These are phyloP conservation scores for Lucinisca nassula DNA, from an alignment of 2,888 invertebrate genomes.

Conservation along the genomic window DNA sequence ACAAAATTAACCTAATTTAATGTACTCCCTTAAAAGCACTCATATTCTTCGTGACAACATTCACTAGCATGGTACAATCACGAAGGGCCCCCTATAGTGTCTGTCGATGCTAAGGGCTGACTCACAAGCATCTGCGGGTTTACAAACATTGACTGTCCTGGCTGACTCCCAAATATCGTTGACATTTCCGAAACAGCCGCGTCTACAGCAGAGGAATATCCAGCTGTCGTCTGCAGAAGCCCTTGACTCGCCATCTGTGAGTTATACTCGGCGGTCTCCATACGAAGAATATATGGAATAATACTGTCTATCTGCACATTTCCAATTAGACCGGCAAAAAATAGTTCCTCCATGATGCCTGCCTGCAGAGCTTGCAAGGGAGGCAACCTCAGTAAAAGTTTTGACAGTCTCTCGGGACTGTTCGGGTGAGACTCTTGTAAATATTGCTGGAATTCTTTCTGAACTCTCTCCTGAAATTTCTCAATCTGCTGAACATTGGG, in stretches of 20 bases:
- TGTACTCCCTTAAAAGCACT: neutral
- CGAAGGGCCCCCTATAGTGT: neutral
- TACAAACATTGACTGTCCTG: slow-evolving; percentile 55
- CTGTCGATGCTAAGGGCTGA: slow-evolving; percentile 34
- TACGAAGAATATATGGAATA: slow-evolving; percentile 95
- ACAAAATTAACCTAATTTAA: too few species aligned
- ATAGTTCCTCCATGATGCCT: slow-evolving; percentile 97
- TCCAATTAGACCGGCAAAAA: slow-evolving; percentile 97
- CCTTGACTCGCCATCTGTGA: slow-evolving; percentile 84
- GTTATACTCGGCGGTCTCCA: slow-evolving; percentile 88
- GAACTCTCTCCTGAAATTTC: slow-evolving; percentile 91
- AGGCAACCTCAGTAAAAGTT: slow-evolving; percentile 91
- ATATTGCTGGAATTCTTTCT: slow-evolving; percentile 89
- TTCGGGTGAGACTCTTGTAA: slow-evolving; percentile 74
- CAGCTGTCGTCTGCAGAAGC: slow-evolving; percentile 51
- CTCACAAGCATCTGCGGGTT: slow-evolving; percentile 63
- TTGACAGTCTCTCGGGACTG: slow-evolving; percentile 96
- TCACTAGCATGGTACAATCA: neutral
- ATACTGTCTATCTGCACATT: slow-evolving; percentile 98
- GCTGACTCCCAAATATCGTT: neutral
- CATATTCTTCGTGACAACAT: neutral
- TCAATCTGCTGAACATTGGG: slow-evolving; percentile 89
- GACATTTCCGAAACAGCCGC: neutral
- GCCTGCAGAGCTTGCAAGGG: slow-evolving; percentile 89
- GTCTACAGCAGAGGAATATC: neutral